A percentile compares a stretch with the other conserved stretches of the same genome.
phyloP scores from a whole-genome alignment of 2,797 vertebrate genomes.

The Molothrus aeneus region DNA sequence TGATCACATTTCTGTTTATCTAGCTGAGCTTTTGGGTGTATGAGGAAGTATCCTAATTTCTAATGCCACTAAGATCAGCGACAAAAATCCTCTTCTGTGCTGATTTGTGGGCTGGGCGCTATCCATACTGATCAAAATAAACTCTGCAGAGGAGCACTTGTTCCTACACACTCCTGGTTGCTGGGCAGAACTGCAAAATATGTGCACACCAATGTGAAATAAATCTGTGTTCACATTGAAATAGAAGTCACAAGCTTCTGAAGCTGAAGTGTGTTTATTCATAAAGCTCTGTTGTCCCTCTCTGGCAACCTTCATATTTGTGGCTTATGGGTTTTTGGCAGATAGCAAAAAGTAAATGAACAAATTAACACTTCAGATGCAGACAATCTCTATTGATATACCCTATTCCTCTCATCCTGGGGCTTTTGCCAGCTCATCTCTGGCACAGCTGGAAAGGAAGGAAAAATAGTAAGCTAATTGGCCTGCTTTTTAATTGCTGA shows the following conservation, averaged over 20 bases:
- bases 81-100: slow-evolving; percentile 10
- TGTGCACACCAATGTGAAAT: background rate
- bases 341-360: background rate
- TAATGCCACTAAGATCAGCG: background rate
- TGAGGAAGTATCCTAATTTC: slow-evolving; percentile 18
- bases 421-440: slow-evolving; percentile 31
- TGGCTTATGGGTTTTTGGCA: background rate
- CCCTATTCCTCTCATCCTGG: background rate
- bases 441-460: slow-evolving; percentile 45
- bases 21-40: slow-evolving; percentile 23
- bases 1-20: slow-evolving; percentile 10
- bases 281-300: background rate
- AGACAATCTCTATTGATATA: background rate
- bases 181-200: slow-evolving; percentile 7
- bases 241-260: background rate
- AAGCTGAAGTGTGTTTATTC: background rate
- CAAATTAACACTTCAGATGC: background rate
- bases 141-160: background rate
- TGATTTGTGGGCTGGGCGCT: background rate
- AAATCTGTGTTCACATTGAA: background rate
- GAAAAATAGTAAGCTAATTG: slow-evolving; percentile 28
- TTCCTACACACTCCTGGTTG: background rate
- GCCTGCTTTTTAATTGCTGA: slow-evolving; percentile 1
- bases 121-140: background rate
- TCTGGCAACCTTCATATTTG: background rate